Evolutionary conservation across 2,113 vertebrate species (phyloP).

Genomic region (Elachura formosa): DNA sequence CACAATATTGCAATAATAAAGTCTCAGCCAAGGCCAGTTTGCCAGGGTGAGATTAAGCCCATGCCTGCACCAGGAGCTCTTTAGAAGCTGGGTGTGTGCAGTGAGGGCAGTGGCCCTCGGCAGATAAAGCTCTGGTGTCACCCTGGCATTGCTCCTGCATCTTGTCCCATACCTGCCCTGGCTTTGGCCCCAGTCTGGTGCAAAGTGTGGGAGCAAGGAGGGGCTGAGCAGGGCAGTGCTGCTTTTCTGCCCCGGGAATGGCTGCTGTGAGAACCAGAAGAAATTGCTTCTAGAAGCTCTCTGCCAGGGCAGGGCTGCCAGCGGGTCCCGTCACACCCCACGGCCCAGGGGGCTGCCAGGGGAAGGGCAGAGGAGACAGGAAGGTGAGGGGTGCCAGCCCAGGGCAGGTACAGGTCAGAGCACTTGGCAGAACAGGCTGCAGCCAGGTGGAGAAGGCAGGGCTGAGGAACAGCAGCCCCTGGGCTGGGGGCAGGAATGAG

Average conservation of each 20-base stretch:
- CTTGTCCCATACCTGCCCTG: fast-evolving
- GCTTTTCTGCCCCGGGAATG: not conserved
- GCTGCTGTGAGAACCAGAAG: not conserved
- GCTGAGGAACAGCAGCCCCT: not conserved
- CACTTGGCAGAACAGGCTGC: not conserved
- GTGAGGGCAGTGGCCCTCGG: not conserved
- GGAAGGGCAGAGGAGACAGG: not conserved
- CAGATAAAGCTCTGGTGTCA: not conserved
- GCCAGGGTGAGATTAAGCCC: not conserved
- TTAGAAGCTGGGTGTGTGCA: not conserved
- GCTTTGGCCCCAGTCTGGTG: fast-evolving
- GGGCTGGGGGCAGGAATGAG: not conserved
- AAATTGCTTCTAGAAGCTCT: not conserved
- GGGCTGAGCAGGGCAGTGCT: not conserved
- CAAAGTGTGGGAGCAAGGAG: not conserved
- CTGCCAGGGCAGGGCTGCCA: not conserved
- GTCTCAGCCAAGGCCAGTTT: not conserved
- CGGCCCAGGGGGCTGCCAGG: not conserved
- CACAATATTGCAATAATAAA: not conserved
- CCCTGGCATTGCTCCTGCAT: not conserved
- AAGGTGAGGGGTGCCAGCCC: not conserved
- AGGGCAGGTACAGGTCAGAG: not conserved
- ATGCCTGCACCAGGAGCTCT: not conserved
- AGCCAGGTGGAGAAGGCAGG: fast-evolving
- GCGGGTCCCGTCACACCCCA: not conserved